Conservation (phyloP, 2,888 invertebrate species). For the Nomada ferruginata region DNA sequence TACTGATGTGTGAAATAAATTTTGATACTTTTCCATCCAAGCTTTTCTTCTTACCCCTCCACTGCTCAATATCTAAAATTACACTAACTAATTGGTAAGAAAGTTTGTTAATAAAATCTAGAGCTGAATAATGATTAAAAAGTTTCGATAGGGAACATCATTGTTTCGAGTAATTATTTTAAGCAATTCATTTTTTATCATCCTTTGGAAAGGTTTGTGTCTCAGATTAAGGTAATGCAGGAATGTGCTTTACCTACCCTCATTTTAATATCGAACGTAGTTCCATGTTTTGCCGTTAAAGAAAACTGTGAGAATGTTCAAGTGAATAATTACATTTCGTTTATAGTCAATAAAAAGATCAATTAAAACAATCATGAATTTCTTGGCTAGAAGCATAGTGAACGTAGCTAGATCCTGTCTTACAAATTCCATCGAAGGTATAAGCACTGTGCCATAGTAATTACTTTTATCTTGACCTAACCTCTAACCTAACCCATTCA, state of each 20-base stretch:
- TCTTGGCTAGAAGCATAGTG: conserved; percentile 68
- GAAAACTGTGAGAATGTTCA: background rate
- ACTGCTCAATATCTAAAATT: background rate
- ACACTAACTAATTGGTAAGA: background rate
- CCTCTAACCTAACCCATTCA: conserved; percentile 42
- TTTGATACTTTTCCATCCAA: conserved; percentile 35
- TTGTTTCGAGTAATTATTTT: background rate
- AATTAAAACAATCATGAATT: conserved; percentile 70
- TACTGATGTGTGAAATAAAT: conserved; percentile 48
- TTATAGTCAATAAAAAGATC: conserved; percentile 18
- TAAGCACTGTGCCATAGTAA: background rate
- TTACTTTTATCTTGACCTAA: conserved; percentile 33
- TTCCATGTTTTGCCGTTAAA: background rate
- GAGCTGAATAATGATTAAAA: background rate
- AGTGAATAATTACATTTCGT: background rate
- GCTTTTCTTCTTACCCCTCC: background rate
- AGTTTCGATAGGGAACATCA: too few relatives aligned
- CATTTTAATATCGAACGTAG: background rate
- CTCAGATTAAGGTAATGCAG: conserved; percentile 28
- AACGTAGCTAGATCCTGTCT: conserved; percentile 67
- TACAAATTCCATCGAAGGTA: conserved; percentile 72
- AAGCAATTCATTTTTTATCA: background rate
- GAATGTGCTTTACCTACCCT: conserved; percentile 10
- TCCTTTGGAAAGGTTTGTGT: conserved; percentile 23
- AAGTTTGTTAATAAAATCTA: background rate